A percentile compares a stretch with the other conserved stretches of the same genome.
These are phyloP conservation scores for Loripinus fragilis DNA, from an alignment of 2,888 invertebrate species.

Conservation along the genomic window DNA sequence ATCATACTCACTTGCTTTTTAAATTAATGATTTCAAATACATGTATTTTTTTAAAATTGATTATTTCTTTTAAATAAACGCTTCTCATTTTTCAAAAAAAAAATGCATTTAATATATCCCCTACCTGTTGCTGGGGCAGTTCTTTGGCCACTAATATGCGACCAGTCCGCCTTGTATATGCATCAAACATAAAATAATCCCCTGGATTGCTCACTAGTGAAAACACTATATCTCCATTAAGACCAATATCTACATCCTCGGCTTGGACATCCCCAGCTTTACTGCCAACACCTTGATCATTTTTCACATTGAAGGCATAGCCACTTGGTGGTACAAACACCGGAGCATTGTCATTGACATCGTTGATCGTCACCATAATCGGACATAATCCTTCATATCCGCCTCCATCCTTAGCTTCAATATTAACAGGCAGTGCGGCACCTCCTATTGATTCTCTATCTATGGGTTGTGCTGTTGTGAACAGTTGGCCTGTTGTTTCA, in stretches of 20 bases:
- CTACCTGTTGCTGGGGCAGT: slow-evolving; percentile 83
- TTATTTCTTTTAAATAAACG: too few species aligned
- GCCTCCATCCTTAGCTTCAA: slow-evolving; percentile 99
- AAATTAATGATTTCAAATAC: too few species aligned
- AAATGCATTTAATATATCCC: background rate
- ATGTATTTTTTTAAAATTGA: too few species aligned
- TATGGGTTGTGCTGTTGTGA: slow-evolving; percentile 87
- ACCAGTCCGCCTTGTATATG: slow-evolving; percentile 90
- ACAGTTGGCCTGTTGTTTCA: slow-evolving; percentile 96
- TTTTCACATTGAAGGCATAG: slow-evolving; percentile 36
- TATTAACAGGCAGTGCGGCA: slow-evolving; percentile 86
- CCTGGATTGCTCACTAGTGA: slow-evolving; percentile 88
- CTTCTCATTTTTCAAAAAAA: too few species aligned
- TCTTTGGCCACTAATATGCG: slow-evolving; percentile 98
- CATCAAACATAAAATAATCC: slow-evolving; percentile 98
- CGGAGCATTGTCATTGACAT: slow-evolving; percentile 74
- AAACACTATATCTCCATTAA: slow-evolving; percentile 88
- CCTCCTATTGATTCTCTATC: slow-evolving; percentile 89
- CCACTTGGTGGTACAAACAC: slow-evolving; percentile 56
- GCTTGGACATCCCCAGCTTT: slow-evolving; percentile 90
- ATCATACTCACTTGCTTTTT: too few species aligned
- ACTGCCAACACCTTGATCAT: slow-evolving; percentile 33
- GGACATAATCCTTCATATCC: slow-evolving; percentile 99
- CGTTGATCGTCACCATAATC: slow-evolving; percentile 85
- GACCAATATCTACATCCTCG: slow-evolving; percentile 98